Evolutionary conservation across 2,888 invertebrate species (phyloP).

Genomic region (Acanthopleura granulata): DNA sequence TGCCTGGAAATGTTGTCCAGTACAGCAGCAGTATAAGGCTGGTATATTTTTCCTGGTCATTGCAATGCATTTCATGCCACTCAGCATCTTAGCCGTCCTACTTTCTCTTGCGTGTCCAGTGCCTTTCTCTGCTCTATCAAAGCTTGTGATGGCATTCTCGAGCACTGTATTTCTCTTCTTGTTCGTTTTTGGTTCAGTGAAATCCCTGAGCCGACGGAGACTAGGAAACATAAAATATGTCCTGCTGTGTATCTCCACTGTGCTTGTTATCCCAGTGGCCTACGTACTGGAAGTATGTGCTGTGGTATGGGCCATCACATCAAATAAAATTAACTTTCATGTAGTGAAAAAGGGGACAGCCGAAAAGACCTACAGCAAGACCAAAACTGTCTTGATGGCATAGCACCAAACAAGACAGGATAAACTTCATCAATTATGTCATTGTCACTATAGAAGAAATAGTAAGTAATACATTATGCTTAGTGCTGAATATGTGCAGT

Average conservation of each 20-base stretch:
- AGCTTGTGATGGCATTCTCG: constrained; percentile 43
- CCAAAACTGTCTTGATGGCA: no score
- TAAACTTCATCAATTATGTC: no score
- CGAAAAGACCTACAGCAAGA: no score
- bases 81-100: constrained; percentile 45
- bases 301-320: constrained; percentile 39
- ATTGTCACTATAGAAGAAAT: no score
- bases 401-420: no score
- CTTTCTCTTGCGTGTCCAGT: constrained; percentile 46
- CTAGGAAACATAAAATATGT: constrained; percentile 39
- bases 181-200: constrained; percentile 51
- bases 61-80: constrained; percentile 49
- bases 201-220: constrained; percentile 48
- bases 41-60: constrained; percentile 51
- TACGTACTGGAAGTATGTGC: constrained; percentile 47
- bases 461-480: no score
- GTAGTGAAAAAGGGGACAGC: constrained; percentile 32
- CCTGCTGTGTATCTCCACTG: constrained; percentile 39
- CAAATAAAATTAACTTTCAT: constrained; percentile 45
- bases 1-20: constrained; percentile 43
- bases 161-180: constrained; percentile 48
- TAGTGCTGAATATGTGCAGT: no score
- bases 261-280: constrained; percentile 40
- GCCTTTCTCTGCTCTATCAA: constrained; percentile 40
- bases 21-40: constrained; percentile 46